Evolutionary conservation across 2,113 vertebrate genomes (phyloP), one percentile per base, ranked within the genome.

Genomic region (Antechinus flavipes): DNA sequence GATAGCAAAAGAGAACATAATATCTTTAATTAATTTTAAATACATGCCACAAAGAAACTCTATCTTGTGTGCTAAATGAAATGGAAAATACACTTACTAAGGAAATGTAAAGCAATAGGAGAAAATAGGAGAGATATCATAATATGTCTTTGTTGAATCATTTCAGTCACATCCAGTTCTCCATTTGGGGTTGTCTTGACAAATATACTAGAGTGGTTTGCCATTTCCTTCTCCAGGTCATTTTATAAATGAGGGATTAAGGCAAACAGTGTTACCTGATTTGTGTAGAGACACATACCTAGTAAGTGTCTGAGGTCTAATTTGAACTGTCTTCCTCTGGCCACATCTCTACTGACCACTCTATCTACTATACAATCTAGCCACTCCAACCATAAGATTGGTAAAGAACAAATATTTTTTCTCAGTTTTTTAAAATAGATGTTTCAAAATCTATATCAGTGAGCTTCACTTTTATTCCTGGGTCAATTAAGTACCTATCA

Each of bases 221-320:
- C 14, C 35, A 68, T 76, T 76, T 47, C 47, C 47, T 47, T 47
- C 47, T 47, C 47, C 47, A 47, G 47, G 47, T 47, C 68, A 22
- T 76, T 76, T 76, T 6, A n/a, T 14, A 76, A 16, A n/a, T 22
- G 1, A 76, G 68, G 5, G n/a, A n/a, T 7, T 76, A 35, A n/a
- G 14, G 16, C 4, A 76, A 76, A n/a, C 35, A n/a, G 14, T 2
- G 68, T 16, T n/a, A 19, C 1, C 16, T n/a, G 5, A n/a, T 14
- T n/a, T n/a, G 2, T 1, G 14, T 5, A n/a, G 14, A 11, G 6
- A n/a, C 35, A n/a, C 14, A n/a, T 5, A n/a, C 0, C 16, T n/a
- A n/a, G 12, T 68, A 35, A 35, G 35, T 19, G 11, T 68, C 27
- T 68, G 35, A 76, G 68, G 68, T 6, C 1, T 7, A 7, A 76